Evolutionary conservation across 2,888 invertebrate genomes (phyloP).

Genomic region (Watsonalla binaria): DNA sequence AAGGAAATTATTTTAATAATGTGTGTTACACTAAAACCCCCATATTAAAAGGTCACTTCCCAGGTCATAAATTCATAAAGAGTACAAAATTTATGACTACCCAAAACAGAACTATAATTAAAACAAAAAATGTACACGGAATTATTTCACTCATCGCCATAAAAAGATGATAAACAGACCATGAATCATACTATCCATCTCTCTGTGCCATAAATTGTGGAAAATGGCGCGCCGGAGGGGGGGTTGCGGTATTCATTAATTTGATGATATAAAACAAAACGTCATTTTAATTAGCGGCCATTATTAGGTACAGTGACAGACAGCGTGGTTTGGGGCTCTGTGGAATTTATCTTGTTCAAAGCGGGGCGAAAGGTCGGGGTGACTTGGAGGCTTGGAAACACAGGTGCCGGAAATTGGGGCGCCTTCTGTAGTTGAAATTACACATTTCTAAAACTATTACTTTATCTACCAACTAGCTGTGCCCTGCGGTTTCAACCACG

Average conservation of each 20-base stretch:
- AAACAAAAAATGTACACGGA: conserved; percentile 28
- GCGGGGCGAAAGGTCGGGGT: conserved; percentile 11
- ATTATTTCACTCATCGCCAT: conserved; percentile 40
- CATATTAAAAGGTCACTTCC: neutral
- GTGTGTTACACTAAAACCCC: neutral
- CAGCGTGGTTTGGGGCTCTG: conserved; percentile 22
- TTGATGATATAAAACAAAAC: conserved; percentile 65
- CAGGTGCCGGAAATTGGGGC: conserved; percentile 2
- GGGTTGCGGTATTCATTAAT: conserved; percentile 50
- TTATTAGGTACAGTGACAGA: conserved; percentile 56
- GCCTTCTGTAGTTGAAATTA: too few relatives aligned
- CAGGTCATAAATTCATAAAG: conserved; percentile 18
- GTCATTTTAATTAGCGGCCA: conserved; percentile 61
- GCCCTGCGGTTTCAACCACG: too few relatives aligned
- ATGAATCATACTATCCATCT: conserved; percentile 60
- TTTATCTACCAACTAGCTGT: too few relatives aligned
- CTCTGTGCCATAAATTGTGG: conserved; percentile 36
- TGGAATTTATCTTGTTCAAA: conserved; percentile 42
- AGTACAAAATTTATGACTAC: conserved; percentile 11
- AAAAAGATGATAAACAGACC: conserved; percentile 54
- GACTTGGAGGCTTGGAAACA: conserved; percentile 1
- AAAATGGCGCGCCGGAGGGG: conserved; percentile 21
- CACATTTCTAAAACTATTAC: too few relatives aligned
- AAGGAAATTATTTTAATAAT: neutral
- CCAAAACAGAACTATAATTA: conserved; percentile 28